A percentile compares a stretch with the other conserved stretches of the same genome.
Evolutionary conservation across 2,797 vertebrate genomes (phyloP).

Genomic region (Yasuhikotakia modesta): DNA sequence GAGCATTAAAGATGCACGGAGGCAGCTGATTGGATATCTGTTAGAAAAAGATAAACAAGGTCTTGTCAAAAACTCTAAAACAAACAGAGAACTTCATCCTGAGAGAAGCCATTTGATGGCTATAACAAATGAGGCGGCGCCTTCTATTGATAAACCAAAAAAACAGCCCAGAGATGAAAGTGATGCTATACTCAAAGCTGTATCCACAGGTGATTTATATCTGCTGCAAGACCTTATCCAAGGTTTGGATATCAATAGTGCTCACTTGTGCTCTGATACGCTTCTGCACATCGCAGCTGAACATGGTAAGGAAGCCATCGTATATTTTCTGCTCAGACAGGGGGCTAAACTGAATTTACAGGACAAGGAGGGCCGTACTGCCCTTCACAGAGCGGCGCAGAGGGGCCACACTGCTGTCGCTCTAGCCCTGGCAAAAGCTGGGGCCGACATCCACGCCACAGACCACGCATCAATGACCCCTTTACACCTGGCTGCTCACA

Average conservation of each 20-base stretch:
- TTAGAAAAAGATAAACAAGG: conserved; percentile 75
- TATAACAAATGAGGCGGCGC: conserved; percentile 37
- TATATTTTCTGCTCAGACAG: conserved; percentile 72
- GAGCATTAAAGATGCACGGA: conserved; percentile 73
- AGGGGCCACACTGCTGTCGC: conserved; percentile 65
- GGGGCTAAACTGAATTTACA: conserved; percentile 71
- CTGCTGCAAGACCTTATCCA: conserved; percentile 66
- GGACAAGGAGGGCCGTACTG: conserved; percentile 70
- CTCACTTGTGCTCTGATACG: conserved; percentile 68
- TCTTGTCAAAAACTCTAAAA: conserved; percentile 48
- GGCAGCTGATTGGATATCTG: conserved; percentile 82
- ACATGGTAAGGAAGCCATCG: conserved; percentile 64
- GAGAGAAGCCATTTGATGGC: conserved; percentile 42
- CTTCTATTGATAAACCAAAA: conserved; percentile 36
- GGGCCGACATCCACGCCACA: conserved; percentile 67
- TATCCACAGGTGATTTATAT: conserved; percentile 62
- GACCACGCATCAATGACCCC: conserved; percentile 69
- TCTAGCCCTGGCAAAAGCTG: conserved; percentile 63
- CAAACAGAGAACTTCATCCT: conserved; percentile 20
- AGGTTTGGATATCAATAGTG: conserved; percentile 58
- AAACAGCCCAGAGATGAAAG: conserved; percentile 42
- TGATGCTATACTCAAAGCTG: conserved; percentile 61
- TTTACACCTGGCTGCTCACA: conserved; percentile 70
- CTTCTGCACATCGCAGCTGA: conserved; percentile 77
- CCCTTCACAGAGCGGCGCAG: conserved; percentile 77